phyloP scores from a whole-genome alignment of 2,113 vertebrate genomes.

The Agelaius phoeniceus region DNA sequence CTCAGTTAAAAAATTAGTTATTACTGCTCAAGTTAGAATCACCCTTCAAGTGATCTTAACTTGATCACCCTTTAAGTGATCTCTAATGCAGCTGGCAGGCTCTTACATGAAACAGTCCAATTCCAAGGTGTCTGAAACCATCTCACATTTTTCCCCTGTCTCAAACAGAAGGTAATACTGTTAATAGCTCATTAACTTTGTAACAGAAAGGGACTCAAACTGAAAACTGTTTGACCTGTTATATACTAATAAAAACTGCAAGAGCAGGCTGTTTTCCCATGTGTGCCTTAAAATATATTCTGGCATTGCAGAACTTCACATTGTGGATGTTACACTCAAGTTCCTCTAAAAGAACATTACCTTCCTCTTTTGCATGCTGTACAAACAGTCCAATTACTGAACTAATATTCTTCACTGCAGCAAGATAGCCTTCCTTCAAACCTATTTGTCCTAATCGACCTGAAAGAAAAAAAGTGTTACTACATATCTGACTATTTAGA shows the following conservation, averaged over 20 bases:
- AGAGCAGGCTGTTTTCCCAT: neutral
- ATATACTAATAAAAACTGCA: neutral
- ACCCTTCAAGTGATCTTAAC: neutral
- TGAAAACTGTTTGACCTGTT: neutral
- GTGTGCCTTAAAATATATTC: neutral
- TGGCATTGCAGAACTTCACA: neutral
- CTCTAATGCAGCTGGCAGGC: neutral
- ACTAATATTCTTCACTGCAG: conserved; percentile 85
- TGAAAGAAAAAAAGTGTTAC: conserved; percentile 47
- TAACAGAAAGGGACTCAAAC: neutral
- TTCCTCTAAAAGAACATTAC: conserved; percentile 68
- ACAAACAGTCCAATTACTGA: conserved; percentile 87
- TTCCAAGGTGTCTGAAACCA: neutral
- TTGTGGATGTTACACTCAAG: neutral
- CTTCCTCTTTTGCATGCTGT: conserved; percentile 87
- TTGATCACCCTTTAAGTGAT: neutral
- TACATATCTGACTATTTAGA: neutral
- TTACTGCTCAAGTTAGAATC: neutral
- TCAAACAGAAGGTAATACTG: neutral
- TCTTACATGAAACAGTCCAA: neutral
- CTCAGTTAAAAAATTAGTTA: neutral
- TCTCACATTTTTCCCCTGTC: neutral
- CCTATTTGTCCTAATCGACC: conserved; percentile 90
- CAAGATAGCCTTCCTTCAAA: conserved; percentile 82
- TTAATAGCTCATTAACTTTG: neutral